These are phyloP conservation scores for Xestia c-nigrum DNA, from an alignment of 2,888 invertebrate genomes.

Conservation along the genomic window DNA sequence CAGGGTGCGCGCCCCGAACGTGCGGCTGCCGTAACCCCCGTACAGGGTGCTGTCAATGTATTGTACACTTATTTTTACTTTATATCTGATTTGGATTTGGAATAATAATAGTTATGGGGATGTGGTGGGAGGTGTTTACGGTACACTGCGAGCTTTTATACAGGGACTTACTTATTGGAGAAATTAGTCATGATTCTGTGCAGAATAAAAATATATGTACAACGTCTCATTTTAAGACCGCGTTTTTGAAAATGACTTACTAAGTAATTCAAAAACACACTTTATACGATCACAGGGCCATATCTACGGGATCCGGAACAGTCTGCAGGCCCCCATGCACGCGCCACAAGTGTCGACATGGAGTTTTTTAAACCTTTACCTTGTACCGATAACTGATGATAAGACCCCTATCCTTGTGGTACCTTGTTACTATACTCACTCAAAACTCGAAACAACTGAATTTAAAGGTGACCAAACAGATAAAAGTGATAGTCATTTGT, in stretches of 20 bases:
- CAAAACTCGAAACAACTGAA: constrained; percentile 48
- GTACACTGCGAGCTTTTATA: constrained; percentile 1
- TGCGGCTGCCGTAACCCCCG: constrained; percentile 82
- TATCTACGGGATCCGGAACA: constrained; percentile 56
- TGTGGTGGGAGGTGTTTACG: constrained; percentile 41
- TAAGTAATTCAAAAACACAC: constrained; percentile 15
- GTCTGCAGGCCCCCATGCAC: constrained; percentile 78
- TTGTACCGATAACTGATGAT: constrained; percentile 80
- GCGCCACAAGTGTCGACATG: constrained; percentile 79
- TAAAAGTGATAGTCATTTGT: not conserved
- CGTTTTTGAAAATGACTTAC: constrained; percentile 19
- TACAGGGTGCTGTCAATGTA: constrained; percentile 72
- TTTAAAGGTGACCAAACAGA: not conserved
- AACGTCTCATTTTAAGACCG: not conserved
- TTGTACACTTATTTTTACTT: constrained; percentile 59
- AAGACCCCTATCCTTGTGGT: constrained; percentile 82
- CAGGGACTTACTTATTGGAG: not conserved
- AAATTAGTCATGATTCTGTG: not conserved
- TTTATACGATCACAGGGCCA: constrained; percentile 32
- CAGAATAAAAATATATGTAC: not conserved
- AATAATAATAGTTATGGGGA: constrained; percentile 60
- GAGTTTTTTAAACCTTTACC: constrained; percentile 71
- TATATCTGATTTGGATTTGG: constrained; percentile 63
- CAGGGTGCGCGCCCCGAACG: constrained; percentile 85
- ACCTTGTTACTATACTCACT: constrained; percentile 58